phyloP scores from a whole-genome alignment of 2,113 vertebrate genomes.

The Genyomyrus donnyi region DNA sequence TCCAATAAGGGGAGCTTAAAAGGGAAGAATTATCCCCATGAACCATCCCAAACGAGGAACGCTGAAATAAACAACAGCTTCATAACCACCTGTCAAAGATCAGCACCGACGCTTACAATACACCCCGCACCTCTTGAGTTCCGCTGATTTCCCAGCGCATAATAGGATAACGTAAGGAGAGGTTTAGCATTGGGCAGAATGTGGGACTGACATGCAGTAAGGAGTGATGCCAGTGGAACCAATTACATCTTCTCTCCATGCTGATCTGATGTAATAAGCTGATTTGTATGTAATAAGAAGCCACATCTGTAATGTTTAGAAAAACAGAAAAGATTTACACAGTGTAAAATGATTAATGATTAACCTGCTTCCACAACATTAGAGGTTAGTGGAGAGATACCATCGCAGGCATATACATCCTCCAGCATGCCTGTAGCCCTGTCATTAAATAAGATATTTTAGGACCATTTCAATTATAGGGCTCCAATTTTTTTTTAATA shows the following conservation, averaged over 20 bases:
- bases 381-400: not conserved
- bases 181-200: not conserved
- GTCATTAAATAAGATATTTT: not conserved
- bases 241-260: not conserved
- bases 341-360: not conserved
- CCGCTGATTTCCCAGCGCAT: conserved; percentile 1
- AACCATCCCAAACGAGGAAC: not conserved
- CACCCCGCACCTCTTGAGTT: not conserved
- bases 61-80: not conserved
- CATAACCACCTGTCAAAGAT: not conserved
- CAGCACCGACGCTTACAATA: not conserved
- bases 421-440: not conserved
- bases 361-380: not conserved
- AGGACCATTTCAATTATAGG: not conserved
- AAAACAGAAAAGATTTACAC: not conserved
- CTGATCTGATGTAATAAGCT: not conserved
- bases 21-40: not conserved
- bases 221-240: conserved; percentile 5
- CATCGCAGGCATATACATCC: not conserved
- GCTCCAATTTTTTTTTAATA: not conserved
- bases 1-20: not conserved
- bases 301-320: not conserved
- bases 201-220: not conserved
- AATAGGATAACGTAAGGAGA: not conserved
- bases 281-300: conserved; percentile 5